Evolutionary conservation across 2,113 vertebrate genomes (phyloP), one percentile per base, ranked within the genome.

Genomic region (Callorhinus ursinus): DNA sequence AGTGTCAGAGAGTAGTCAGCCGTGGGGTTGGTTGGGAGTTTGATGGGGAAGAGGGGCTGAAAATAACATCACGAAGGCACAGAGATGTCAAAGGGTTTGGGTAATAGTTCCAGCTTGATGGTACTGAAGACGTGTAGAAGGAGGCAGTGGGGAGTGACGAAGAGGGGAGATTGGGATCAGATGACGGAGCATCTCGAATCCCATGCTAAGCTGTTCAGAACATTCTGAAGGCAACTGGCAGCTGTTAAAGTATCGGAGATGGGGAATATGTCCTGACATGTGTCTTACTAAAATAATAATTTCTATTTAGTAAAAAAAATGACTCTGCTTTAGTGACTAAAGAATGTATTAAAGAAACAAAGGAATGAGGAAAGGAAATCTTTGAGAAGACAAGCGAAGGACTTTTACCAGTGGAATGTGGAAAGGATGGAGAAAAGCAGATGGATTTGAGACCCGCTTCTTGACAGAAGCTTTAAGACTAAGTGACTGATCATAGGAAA

Each of bases 291-390:
- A 95, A 80, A 55, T 59, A 71, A 57, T 59, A 8, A 79, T 92
- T 92, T 79, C 76, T 6, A 84, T 46, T 93, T 77, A 88, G 81
- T 72, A 79, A 92, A 67, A 67, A 97, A 94, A 88, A 72, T 65
- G 36, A 51, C 11, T 90, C 42, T 89, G 6, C 61, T 88, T 33
- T 31, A 36, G 13, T 74, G 74, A 80, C 57, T 83, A 51, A 93
- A 61, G 65, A 51, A 65, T 88, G 2, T 39, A 51, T 59, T 63
- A 51, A 87, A 92, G 21, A 57, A 59, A 46, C 13, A 83, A 88
- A 81, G n/a, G 36, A 72, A 72, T 31, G 8, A 94, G 49, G 80
- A 59, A 42, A 53, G 7, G 71, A 65, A 39, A 83, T 9, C 7
- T 96, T 96, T 94, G 46, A 84, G 39, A 74, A 76, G 80, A 59